Base-by-base conservation (phyloP, 2,113 vertebrate species). In the Glaucomys volans region DNA sequence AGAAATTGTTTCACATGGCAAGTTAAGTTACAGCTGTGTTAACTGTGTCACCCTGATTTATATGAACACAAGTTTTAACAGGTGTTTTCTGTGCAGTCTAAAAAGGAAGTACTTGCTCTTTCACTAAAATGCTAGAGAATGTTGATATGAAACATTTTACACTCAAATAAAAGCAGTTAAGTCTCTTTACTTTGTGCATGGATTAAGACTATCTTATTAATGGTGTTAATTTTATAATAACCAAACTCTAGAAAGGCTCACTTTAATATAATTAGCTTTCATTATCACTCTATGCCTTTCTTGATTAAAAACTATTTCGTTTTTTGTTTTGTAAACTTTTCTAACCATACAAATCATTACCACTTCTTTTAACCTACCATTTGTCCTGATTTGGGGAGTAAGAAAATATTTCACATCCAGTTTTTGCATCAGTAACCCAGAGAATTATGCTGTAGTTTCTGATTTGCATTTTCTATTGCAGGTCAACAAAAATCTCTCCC, bases 381-480 rank as follows among this genome's bases (percentile, higher is more conserved):
- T 2, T 92, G 37, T 93, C 71, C 92, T 88, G 14, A 47, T 93
- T 90, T 97, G 35, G 30, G 28, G 77, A 32, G 94, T 98, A 96
- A 98, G 97, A 96, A 97, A 88, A 95, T 94, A 96, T 95, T 98
- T 97, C 88, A 88, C 66, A 95, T 97, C 59, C 87, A 90, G 37
- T 47, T 97, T 59, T 98, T 99, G 96, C 97, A 97, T 98, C 97
- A 98, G 94, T 97, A 92, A 98, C 97, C 97, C 97, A 98, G 98
- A 98, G 99, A 98, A 98, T 98, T 98, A 98, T 95, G 67, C 50
- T 97, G 97, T 91, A 50, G 66, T 98, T 98, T 97, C 92, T 98
- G 97, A 98, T 98, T 98, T 98, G 98, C 93, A 93, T 98, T 98
- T 97, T 96, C 97, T 98, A 97, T 99, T 98, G 93, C 98, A 99